A percentile compares a stretch with the other conserved stretches of the same genome.
phyloP scores from a whole-genome alignment of 2,113 vertebrate species.

The Antechinus flavipes region DNA sequence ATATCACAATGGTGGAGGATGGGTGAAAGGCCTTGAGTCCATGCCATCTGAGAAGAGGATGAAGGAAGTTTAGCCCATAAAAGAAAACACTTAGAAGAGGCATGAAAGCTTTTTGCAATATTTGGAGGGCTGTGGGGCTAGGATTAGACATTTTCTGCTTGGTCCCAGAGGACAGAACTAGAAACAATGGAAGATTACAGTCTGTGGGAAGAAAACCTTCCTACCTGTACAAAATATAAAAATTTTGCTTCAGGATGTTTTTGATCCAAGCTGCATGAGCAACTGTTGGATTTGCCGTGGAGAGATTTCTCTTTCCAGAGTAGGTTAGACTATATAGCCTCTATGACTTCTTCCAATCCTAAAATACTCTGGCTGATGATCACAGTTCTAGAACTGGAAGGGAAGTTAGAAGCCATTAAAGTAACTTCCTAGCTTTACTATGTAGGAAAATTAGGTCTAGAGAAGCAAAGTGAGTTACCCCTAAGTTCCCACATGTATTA shows the following conservation, averaged over 20 bases:
- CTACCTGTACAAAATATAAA: neutral
- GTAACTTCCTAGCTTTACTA: neutral
- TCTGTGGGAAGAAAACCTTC: neutral
- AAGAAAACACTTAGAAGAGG: neutral
- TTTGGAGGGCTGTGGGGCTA: neutral
- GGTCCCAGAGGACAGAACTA: neutral
- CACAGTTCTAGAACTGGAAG: neutral
- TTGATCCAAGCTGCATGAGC: neutral
- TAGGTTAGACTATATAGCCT: neutral
- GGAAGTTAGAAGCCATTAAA: neutral
- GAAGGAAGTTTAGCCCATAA: neutral
- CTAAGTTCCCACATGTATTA: neutral
- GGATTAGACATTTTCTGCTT: neutral
- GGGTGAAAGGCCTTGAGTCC: neutral
- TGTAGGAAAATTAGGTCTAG: neutral
- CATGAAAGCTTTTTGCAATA: neutral
- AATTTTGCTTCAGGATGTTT: neutral
- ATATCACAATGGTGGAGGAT: neutral
- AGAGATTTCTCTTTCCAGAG: neutral
- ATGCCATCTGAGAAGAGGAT: neutral
- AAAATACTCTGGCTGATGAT: neutral
- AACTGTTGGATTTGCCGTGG: neutral
- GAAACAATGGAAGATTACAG: neutral
- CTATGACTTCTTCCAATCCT: neutral
- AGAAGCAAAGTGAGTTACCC: neutral